Base-by-base conservation (phyloP, 2,113 vertebrate species). In the Archocentrus centrarchus region DNA sequence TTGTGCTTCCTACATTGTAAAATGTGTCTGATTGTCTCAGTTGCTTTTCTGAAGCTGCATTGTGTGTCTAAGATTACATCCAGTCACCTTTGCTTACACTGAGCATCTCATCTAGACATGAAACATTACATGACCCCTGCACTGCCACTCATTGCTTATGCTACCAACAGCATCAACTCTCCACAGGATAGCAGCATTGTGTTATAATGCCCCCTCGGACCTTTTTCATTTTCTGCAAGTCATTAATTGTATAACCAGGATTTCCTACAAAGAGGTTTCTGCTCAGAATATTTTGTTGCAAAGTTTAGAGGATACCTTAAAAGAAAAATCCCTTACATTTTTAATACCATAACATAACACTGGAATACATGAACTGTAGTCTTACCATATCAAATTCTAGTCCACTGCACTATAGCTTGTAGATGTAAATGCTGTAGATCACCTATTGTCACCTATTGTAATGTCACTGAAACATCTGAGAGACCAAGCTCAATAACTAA, bases 11-110 rank as follows among this genome's bases (percentile, higher is more conserved):
- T 81, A 7, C 53, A 32, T 13, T 50, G 76, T 73, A 41, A 85
- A 87, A 86, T 83, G 35, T 79, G 66, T 62, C 44, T 13, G 64
- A 70, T 80, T 79, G 82, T 82, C 76, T 88, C 78, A 81, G 35
- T 88, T 79, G 83, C 68, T 75, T 32, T 81, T 82, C 81, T 91
- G 82, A 93, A 88, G 93, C 89, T 89, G 84, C 87, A 90, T 80
- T 89, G 85, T 84, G 80, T 86, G 78, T 92, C 93, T 90, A 84
- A 92, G 83, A 90, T 95, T 94, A 83, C 92, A 91, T 59, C 68
- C 83, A 87, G 89, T 91, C 88, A 84, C 93, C 90, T 95, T 89
- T 89, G 73, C 86, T 94, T 91, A 90, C 89, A 88, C 87, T 92
- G 84, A 85, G 93, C 93, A 91, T 82, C 82, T 92, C 90, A 94